Conservation (phyloP, 2,797 vertebrate species). For the Schizopygopsis pylzovi region DNA sequence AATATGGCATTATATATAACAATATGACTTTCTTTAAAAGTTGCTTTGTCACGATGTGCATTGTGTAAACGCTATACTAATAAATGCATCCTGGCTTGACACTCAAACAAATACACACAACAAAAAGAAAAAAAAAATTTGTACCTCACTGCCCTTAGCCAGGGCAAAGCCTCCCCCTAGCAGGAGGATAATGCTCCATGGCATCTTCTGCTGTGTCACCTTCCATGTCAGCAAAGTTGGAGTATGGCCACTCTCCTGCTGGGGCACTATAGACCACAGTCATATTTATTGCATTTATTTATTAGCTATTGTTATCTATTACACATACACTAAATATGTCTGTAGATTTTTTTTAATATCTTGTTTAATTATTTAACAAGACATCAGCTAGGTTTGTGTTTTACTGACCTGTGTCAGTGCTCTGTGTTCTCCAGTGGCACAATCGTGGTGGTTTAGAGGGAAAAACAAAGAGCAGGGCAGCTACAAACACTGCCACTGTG, state of each 20-base stretch:
- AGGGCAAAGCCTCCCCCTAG: slow-evolving; percentile 88
- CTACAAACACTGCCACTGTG: slow-evolving; percentile 84
- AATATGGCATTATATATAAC: background rate
- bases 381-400: background rate
- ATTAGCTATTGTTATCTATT: background rate
- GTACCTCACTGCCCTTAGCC: slow-evolving; percentile 85
- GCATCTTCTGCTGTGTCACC: slow-evolving; percentile 87
- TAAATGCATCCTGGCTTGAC: background rate
- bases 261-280: slow-evolving; percentile 58
- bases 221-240: slow-evolving; percentile 87
- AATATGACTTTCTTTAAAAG: background rate
- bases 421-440: slow-evolving; percentile 70
- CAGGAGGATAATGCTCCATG: slow-evolving; percentile 85
- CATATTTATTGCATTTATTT: background rate
- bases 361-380: background rate
- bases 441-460: slow-evolving; percentile 84
- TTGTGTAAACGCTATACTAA: background rate
- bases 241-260: slow-evolving; percentile 63
- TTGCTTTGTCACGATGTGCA: background rate
- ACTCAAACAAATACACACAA: slow-evolving; percentile 55
- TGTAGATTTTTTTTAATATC: background rate
- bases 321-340: background rate
- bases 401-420: slow-evolving; percentile 76
- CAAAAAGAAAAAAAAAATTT: background rate
- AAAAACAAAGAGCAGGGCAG: slow-evolving; percentile 85